Base-by-base conservation (phyloP, 1,140 invertebrate genomes). In the Glossosoma conforme region DNA sequence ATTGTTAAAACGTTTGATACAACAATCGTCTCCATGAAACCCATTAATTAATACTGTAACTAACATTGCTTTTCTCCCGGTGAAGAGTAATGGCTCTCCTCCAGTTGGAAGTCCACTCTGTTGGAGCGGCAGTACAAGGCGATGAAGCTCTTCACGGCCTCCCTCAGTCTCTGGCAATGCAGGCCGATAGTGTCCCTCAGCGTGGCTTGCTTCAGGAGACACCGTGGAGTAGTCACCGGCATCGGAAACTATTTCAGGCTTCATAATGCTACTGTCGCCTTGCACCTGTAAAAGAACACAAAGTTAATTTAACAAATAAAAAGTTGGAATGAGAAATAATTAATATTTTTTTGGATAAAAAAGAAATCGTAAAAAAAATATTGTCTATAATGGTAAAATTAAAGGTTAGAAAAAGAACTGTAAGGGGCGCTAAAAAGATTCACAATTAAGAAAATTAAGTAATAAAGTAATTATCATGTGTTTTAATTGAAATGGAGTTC, bases 161-260 rank as follows among this genome's bases (percentile, higher is more conserved):
- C 72, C 0, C 71, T 58, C 4, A 74, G 56, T 11, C 69, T 62
- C 19, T 62, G 62, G 45, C 67, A 65, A 44, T 69, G 67, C 33
- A 63, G 60, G 14, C 65, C 59, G 1, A 70, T 56, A 6, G 62
- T 56, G 41, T 73, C 70, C 11, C 66, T 64, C 3, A 63, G 55
- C 5, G 61, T 68, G 1, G 67, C 69, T 3, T 63, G 60, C 0
- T 68, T 67, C 10, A 75, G n/a, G 51, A 3, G 64, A 61, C 33
- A 74, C 71, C 3, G 61, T 40, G 48, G 66, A 70, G 59, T 75
- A 75, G 25, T 70, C 62, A 1, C 72, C 72, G 2, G 54, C 69
- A 49, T 82, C 79, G 10, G 76, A 66, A 21, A 78, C 59, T 38
- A 80, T 77, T 57, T 81, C 79, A 0, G 78, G 77, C 2, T 76